Percentiles rank a stretch among this genome's conserved stretches.
phyloP scores from a whole-genome alignment of 2,888 invertebrate genomes.

The Cantharis rustica region DNA sequence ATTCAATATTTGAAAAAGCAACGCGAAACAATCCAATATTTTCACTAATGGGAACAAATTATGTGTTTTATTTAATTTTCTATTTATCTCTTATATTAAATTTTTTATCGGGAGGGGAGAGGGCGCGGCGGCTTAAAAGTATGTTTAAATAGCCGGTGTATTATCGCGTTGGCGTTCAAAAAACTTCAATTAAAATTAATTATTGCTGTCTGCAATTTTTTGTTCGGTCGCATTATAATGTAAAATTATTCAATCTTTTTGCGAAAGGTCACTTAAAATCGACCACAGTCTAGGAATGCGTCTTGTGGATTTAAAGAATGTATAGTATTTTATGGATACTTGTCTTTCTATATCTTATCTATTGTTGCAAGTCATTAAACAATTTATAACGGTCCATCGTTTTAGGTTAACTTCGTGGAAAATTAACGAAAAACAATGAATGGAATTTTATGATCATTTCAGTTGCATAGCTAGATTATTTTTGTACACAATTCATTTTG shows the following conservation, averaged over 20 bases:
- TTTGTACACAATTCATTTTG: not conserved
- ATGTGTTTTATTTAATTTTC: too few species aligned
- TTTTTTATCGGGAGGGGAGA: too few species aligned
- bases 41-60: too few species aligned
- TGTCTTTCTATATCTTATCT: constrained; percentile 1
- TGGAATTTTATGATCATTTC: not conserved
- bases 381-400: not conserved
- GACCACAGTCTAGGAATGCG: not conserved
- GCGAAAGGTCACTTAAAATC: not conserved
- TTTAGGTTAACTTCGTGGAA: not conserved
- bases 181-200: not conserved
- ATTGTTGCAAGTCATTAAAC: constrained; percentile 4
- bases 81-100: too few species aligned
- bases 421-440: not conserved
- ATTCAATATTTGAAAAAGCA: too few species aligned
- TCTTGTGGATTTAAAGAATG: not conserved
- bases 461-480: not conserved
- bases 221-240: not conserved
- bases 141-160: not conserved
- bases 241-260: not conserved
- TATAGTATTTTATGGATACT: not conserved
- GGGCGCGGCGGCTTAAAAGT: too few species aligned
- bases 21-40: too few species aligned
- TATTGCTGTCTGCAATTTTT: not conserved
- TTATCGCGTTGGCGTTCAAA: not conserved